Conservation (phyloP, 2,888 invertebrate genomes). For the Linnaemya tessellans region DNA sequence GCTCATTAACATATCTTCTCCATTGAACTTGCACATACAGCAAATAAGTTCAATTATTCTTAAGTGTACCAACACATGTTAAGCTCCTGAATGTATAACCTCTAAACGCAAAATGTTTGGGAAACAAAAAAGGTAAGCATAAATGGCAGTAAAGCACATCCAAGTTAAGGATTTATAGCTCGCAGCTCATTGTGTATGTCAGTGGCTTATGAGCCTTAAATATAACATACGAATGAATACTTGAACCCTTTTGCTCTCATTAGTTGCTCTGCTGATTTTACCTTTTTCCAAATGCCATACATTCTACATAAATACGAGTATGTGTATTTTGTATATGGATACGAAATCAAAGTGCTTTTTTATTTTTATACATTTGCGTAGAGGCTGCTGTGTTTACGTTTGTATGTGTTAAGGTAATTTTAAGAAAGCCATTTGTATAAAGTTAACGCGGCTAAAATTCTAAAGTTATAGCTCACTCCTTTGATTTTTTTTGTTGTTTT, state of each 20-base stretch:
- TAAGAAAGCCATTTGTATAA: conserved; percentile 38
- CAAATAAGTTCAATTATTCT: not conserved
- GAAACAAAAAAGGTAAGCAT: not conserved
- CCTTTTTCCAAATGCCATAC: not conserved
- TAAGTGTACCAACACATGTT: conserved; percentile 4
- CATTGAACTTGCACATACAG: not conserved
- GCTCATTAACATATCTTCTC: conserved; percentile 7
- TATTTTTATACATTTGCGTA: not conserved
- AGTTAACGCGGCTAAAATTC: conserved; percentile 61
- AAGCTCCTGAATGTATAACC: conserved; percentile 12
- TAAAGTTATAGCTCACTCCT: conserved; percentile 24
- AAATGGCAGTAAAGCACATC: conserved; percentile 46
- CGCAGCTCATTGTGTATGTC: conserved; percentile 53
- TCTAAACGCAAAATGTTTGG: conserved; percentile 7
- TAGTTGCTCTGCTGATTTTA: not conserved
- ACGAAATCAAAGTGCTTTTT: not conserved
- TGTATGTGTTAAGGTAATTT: conserved; percentile 42
- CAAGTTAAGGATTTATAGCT: conserved; percentile 58
- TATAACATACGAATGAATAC: conserved; percentile 53
- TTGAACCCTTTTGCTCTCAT: conserved; percentile 12
- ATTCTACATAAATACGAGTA: not conserved
- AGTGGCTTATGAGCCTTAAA: conserved; percentile 53
- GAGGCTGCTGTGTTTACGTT: conserved; percentile 7
- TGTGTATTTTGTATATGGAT: not conserved
- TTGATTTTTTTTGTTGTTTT: not conserved